Evolutionary conservation across 2,888 invertebrate genomes (phyloP).

Genomic region (Oligia strigilis): DNA sequence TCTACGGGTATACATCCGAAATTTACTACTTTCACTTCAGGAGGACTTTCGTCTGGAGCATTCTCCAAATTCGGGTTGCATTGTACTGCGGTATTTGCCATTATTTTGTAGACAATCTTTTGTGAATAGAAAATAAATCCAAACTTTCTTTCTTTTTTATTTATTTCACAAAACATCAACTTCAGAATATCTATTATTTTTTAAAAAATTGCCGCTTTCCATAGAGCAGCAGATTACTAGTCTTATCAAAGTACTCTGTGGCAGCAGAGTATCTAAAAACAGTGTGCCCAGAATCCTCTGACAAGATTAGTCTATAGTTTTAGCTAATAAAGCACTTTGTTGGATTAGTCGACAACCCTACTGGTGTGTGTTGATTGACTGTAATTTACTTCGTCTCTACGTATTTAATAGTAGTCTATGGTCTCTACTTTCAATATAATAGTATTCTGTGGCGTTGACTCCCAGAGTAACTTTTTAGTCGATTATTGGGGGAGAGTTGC

Average conservation of each 20-base stretch:
- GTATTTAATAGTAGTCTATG: too few relatives aligned
- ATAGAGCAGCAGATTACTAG: background rate
- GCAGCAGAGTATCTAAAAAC: background rate
- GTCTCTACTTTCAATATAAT: background rate
- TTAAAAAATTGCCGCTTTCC: slow-evolving; percentile 16
- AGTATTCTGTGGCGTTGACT: background rate
- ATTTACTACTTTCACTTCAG: slow-evolving; percentile 77
- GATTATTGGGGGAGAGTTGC: background rate
- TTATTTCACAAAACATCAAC: background rate
- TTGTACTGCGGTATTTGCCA: slow-evolving; percentile 19
- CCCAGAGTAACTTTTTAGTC: slow-evolving; percentile 12
- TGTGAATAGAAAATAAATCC: background rate
- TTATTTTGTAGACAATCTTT: background rate
- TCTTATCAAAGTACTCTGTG: too few relatives aligned
- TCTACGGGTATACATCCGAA: slow-evolving; percentile 84
- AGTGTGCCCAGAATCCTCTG: background rate
- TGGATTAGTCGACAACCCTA: background rate
- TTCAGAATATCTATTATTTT: background rate
- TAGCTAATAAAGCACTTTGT: background rate
- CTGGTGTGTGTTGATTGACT: background rate
- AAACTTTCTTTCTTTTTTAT: background rate
- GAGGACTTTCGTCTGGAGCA: slow-evolving; percentile 73
- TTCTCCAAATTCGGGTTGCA: slow-evolving; percentile 66
- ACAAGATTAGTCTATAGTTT: background rate
- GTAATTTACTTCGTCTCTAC: background rate